Evolutionary conservation across 2,888 invertebrate species (phyloP).

Genomic region (Drosophila ezoana): DNA sequence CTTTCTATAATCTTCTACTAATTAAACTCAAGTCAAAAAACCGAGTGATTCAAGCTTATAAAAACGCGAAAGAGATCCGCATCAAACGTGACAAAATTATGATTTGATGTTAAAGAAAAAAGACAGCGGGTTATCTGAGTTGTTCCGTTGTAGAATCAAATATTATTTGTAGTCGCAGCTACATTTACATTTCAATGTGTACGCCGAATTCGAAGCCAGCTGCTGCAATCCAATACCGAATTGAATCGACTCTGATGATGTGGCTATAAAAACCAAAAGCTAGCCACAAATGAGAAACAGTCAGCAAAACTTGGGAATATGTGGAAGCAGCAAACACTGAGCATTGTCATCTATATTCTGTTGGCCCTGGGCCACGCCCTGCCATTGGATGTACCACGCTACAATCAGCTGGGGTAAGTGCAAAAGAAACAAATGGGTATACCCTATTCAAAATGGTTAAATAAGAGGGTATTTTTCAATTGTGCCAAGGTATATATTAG

Average conservation of each 20-base stretch:
- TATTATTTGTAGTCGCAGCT: conserved; percentile 28
- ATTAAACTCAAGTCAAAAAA: not conserved
- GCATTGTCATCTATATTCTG: conserved; percentile 20
- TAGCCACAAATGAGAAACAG: conserved; percentile 34
- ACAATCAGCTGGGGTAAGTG: conserved; percentile 53
- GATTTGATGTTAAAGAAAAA: conserved; percentile 3
- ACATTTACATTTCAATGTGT: conserved; percentile 52
- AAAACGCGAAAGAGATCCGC: conserved; percentile 3
- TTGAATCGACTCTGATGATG: not conserved
- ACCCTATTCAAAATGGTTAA: not conserved
- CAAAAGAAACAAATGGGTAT: not conserved
- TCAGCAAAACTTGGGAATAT: conserved; percentile 46
- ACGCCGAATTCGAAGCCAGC: conserved; percentile 46
- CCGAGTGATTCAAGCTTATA: not conserved
- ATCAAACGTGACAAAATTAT: conserved; percentile 59
- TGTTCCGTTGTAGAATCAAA: conserved; percentile 44
- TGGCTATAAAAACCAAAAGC: conserved; percentile 57
- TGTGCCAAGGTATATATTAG: too few species aligned
- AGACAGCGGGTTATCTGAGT: conserved; percentile 40
- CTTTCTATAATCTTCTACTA: not conserved
- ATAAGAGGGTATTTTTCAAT: too few species aligned
- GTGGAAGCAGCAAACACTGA: conserved; percentile 38
- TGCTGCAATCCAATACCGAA: conserved; percentile 32
- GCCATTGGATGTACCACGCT: conserved; percentile 52
- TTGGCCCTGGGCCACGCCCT: conserved; percentile 25